phyloP scores from a whole-genome alignment of 1,140 invertebrate genomes.

The Bilobella aurantiaca region DNA sequence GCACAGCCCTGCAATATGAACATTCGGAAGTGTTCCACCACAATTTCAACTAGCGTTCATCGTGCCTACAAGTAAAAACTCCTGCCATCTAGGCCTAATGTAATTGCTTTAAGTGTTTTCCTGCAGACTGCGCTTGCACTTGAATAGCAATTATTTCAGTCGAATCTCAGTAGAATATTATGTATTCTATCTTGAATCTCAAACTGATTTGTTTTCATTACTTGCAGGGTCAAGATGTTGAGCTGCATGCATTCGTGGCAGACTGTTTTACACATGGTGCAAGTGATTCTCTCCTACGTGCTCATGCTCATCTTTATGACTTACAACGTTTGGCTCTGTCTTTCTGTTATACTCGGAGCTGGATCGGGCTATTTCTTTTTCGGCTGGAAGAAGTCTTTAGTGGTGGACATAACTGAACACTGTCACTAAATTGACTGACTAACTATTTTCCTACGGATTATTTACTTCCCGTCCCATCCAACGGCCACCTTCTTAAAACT shows the following conservation, averaged over 20 bases:
- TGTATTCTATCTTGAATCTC: background rate
- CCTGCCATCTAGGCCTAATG: background rate
- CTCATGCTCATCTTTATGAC: slow-evolving; percentile 71
- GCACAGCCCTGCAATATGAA: background rate
- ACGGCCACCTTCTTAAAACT: too few species aligned
- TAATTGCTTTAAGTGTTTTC: background rate
- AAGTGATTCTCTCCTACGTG: slow-evolving; percentile 55
- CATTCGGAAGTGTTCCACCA: background rate
- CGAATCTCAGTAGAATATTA: too few species aligned
- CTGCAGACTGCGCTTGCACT: too few species aligned
- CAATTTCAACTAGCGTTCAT: background rate
- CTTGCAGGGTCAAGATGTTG: slow-evolving; percentile 37
- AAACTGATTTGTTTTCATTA: background rate
- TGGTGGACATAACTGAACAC: slow-evolving; percentile 50
- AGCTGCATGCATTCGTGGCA: slow-evolving; percentile 48
- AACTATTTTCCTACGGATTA: too few species aligned
- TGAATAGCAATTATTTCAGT: too few species aligned
- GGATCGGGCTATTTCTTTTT: slow-evolving; percentile 56
- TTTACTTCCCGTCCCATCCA: too few species aligned
- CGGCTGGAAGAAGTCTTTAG: slow-evolving; percentile 49
- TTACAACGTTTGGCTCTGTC: slow-evolving; percentile 59
- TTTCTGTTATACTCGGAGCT: slow-evolving; percentile 51
- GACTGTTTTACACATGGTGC: slow-evolving; percentile 54
- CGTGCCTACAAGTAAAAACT: background rate
- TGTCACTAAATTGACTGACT: too few species aligned